Conservation (phyloP, 2,797 vertebrate genomes). For the Gymnoscopelus microlampas region DNA sequence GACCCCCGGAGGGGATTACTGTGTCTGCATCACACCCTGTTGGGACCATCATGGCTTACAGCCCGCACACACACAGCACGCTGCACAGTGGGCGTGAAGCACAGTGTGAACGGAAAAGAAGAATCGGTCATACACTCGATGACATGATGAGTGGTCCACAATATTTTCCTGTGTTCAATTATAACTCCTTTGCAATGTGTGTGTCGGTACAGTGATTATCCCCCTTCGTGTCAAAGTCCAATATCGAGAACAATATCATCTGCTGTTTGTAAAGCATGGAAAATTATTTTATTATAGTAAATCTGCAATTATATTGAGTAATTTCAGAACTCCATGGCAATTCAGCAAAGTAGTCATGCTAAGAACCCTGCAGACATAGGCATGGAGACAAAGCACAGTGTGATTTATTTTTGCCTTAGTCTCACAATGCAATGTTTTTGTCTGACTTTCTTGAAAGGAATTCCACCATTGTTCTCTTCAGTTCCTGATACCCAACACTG, state of each 20-base stretch:
- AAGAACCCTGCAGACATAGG: slow-evolving; percentile 49
- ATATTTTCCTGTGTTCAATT: slow-evolving; percentile 42
- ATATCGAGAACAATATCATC: slow-evolving; percentile 29
- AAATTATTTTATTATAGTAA: slow-evolving; percentile 6
- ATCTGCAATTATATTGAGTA: slow-evolving; percentile 24
- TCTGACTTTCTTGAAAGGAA: slow-evolving; percentile 37
- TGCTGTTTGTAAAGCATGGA: slow-evolving; percentile 49
- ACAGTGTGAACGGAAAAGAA: slow-evolving; percentile 26
- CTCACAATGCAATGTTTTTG: slow-evolving; percentile 28
- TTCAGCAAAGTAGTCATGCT: slow-evolving; percentile 36
- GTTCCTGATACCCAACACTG: slow-evolving; percentile 3
- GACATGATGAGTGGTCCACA: slow-evolving; percentile 33
- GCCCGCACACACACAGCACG: neutral
- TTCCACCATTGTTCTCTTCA: slow-evolving; percentile 24
- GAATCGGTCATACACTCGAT: slow-evolving; percentile 43
- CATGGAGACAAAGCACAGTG: slow-evolving; percentile 28
- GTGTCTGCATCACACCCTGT: slow-evolving; percentile 80
- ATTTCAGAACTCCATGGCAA: slow-evolving; percentile 38
- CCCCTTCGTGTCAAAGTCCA: slow-evolving; percentile 39
- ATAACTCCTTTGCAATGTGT: slow-evolving; percentile 28
- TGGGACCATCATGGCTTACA: slow-evolving; percentile 66
- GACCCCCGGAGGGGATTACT: slow-evolving; percentile 69
- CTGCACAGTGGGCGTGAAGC: no score
- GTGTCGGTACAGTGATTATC: slow-evolving; percentile 26
- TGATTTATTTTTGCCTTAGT: slow-evolving; percentile 25